Evolutionary conservation across 2,113 vertebrate genomes (phyloP).

Genomic region (Talpa occidentalis): DNA sequence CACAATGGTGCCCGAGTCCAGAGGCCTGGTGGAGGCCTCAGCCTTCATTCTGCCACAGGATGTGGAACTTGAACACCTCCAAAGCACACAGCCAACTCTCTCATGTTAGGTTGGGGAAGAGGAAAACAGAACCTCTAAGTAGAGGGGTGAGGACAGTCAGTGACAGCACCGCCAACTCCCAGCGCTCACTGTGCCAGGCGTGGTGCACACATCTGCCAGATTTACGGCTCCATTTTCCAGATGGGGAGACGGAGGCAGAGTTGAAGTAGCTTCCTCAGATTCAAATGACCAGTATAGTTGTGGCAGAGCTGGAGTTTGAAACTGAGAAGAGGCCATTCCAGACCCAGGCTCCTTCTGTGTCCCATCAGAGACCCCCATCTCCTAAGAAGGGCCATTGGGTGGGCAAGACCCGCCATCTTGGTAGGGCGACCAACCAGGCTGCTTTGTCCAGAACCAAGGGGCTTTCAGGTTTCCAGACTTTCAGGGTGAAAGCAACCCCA

Average conservation of each 20-base stretch:
- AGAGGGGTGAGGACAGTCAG: neutral
- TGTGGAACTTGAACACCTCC: neutral
- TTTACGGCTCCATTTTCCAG: neutral
- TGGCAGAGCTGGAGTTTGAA: neutral
- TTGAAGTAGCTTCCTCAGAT: neutral
- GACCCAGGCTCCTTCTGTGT: neutral
- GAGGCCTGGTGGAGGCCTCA: neutral
- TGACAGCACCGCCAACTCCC: too few relatives aligned
- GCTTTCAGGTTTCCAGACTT: neutral
- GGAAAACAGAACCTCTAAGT: neutral
- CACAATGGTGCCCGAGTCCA: neutral
- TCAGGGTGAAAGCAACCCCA: neutral
- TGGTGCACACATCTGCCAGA: fast-evolving
- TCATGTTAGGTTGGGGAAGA: neutral
- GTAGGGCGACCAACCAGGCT: neutral
- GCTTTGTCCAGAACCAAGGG: neutral
- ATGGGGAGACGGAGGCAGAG: neutral
- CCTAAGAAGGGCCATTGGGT: too few relatives aligned
- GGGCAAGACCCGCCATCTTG: too few relatives aligned
- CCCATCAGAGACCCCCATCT: neutral
- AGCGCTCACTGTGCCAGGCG: neutral
- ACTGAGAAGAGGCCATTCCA: neutral
- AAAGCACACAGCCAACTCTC: neutral
- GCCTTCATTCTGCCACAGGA: neutral
- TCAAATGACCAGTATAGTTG: neutral